Evolutionary conservation across 2,113 vertebrate genomes (phyloP), one percentile per base, ranked within the genome.

Genomic region (Microcebus jonahi): DNA sequence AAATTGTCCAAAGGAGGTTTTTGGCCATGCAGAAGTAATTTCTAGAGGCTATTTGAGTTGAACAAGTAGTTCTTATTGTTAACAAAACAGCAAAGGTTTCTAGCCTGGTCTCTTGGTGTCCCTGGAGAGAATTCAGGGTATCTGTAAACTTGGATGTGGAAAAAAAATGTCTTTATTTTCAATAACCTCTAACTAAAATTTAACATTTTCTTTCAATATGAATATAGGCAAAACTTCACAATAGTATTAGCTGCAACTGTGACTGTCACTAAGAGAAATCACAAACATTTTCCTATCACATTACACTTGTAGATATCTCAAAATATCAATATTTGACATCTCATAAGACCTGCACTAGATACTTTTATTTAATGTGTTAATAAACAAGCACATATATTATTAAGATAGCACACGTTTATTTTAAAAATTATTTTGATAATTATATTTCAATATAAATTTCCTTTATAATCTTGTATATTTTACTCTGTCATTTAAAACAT

Each of bases 1-100:
- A 80, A 71, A 77, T 42, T 94, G 59, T 88, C 96, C 65, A 90
- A 12, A 34, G 77, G 63, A 93, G 61, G 27, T 45, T 94, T 81
- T 39, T 94, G 48, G 90, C 39, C 67, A 68, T 1, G 4, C 39
- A 13, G 13, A 94, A 83, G 20, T 68, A 39, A 12, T 45, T 81
- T 77, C 61, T 73, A 88, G 93, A 80, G 45, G 34, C 45, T 84
- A 2, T 77, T 27, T 79, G 73, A 80, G 8, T 18, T 82, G 57
- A 85, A 63, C 27, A 42, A 93, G 67, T 34, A 36, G 20, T 82
- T 45, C 7, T 84, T 65, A 36, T 67, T 89, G 12, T 86, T 91
- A 77, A 27, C 68, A 68, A 92, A 73, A 88, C 14, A 82, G 25
- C 7, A 57, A 53, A 42, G 2, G 3, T 81, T 84, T 42, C 42